phyloP scores from a whole-genome alignment of 2,888 invertebrate genomes.

The Chrysotoxum bicinctum region DNA sequence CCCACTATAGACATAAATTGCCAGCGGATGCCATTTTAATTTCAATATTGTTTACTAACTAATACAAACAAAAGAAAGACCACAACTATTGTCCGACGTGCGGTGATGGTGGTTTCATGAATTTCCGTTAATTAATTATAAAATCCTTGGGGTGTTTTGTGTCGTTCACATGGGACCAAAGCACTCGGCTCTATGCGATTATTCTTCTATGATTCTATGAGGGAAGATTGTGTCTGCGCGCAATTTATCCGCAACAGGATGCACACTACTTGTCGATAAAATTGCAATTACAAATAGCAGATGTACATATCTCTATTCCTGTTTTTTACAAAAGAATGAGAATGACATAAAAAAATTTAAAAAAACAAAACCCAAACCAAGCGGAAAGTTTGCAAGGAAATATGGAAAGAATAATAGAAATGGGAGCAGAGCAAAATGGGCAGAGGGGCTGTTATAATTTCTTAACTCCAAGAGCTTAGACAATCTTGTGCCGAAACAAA shows the following conservation, averaged over 20 bases:
- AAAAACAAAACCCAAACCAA: neutral
- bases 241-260: constrained; percentile 44
- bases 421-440: neutral
- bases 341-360: constrained; percentile 6
- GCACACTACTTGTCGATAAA: constrained; percentile 52
- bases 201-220: neutral
- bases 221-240: constrained; percentile 3
- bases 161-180: constrained; percentile 1
- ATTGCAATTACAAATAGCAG: constrained; percentile 54
- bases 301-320: constrained; percentile 1
- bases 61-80: constrained; percentile 19
- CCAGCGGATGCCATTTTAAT: constrained; percentile 14
- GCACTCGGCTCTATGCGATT: constrained; percentile 2
- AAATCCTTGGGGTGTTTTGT: constrained; percentile 24
- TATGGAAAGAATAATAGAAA: constrained; percentile 34
- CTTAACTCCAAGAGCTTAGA: constrained; percentile 34
- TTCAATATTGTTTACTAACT: constrained; percentile 26
- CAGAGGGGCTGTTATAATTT: constrained; percentile 20
- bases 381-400: constrained; percentile 16
- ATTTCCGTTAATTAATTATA: constrained; percentile 49
- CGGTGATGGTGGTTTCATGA: constrained; percentile 13
- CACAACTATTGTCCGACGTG: constrained; percentile 6
- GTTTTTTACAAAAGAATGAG: constrained; percentile 17
- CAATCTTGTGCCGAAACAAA: constrained; percentile 10
- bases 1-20: constrained; percentile 1